phyloP scores from a whole-genome alignment of 2,113 vertebrate species.

The Oostethus manadensis region DNA sequence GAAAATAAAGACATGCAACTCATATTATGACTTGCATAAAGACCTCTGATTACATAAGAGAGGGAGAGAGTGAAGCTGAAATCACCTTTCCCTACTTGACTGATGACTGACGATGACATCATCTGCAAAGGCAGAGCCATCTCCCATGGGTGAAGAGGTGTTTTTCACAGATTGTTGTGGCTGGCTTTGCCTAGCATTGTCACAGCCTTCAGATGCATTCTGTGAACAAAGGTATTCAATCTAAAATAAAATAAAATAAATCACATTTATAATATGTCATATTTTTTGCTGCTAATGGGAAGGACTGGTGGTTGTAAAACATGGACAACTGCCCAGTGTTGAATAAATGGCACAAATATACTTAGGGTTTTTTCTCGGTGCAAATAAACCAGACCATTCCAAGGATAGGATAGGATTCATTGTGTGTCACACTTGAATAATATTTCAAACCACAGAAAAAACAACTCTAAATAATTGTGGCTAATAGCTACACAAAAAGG shows the following conservation, averaged over 20 bases:
- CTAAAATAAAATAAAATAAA: neutral
- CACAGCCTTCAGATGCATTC: conserved; percentile 34
- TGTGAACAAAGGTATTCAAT: conserved; percentile 22
- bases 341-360: conserved; percentile 40
- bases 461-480: conserved; percentile 24
- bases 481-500: conserved; percentile 16
- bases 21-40: conserved; percentile 61
- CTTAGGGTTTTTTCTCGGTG: conserved; percentile 31
- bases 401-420: conserved; percentile 13
- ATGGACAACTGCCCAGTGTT: conserved; percentile 37
- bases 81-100: conserved; percentile 64
- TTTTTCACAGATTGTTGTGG: conserved; percentile 46
- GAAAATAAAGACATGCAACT: conserved; percentile 57
- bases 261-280: no score
- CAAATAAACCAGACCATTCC: conserved; percentile 33
- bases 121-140: conserved; percentile 23
- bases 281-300: conserved; percentile 18
- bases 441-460: neutral
- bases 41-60: conserved; percentile 51
- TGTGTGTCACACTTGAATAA: conserved; percentile 16
- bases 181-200: conserved; percentile 34
- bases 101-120: conserved; percentile 56
- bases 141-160: conserved; percentile 42
- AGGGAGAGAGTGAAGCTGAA: conserved; percentile 28
- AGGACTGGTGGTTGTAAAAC: conserved; percentile 30